Evolutionary conservation across 2,113 vertebrate genomes (phyloP).

Genomic region (Beaufortia kweichowensis): DNA sequence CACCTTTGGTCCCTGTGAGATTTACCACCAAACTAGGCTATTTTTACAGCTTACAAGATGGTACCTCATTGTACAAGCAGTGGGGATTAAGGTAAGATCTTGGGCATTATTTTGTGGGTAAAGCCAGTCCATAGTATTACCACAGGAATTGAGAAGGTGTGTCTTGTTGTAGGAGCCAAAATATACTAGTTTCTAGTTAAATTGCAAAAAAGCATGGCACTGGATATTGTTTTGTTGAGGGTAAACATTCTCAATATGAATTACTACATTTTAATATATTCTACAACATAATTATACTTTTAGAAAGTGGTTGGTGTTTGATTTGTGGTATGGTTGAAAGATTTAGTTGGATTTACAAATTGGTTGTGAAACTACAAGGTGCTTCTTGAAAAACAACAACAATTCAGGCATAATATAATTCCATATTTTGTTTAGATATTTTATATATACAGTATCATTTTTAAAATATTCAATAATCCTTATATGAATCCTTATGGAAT

Average conservation of each 20-base stretch:
- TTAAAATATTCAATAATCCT: too few relatives aligned
- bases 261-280: background rate
- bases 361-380: too few relatives aligned
- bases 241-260: background rate
- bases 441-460: too few relatives aligned
- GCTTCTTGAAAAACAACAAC: too few relatives aligned
- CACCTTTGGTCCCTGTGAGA: constrained; percentile 34
- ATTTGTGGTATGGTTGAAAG: background rate
- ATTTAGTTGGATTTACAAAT: too few relatives aligned
- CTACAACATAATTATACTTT: too few relatives aligned
- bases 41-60: constrained; percentile 28
- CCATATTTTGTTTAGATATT: too few relatives aligned
- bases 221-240: too few relatives aligned
- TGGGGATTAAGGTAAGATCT: background rate
- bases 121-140: background rate
- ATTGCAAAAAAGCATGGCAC: background rate
- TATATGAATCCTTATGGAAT: too few relatives aligned
- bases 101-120: constrained; percentile 21
- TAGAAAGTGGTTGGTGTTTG: too few relatives aligned
- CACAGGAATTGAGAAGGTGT: constrained; percentile 1
- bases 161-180: background rate
- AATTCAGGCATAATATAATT: too few relatives aligned
- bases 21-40: constrained; percentile 32
- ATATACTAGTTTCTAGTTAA: constrained; percentile 5
- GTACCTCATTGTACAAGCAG: background rate